These are phyloP conservation scores for Ailurus styani DNA, from an alignment of 2,113 vertebrate genomes.

Conservation along the genomic window DNA sequence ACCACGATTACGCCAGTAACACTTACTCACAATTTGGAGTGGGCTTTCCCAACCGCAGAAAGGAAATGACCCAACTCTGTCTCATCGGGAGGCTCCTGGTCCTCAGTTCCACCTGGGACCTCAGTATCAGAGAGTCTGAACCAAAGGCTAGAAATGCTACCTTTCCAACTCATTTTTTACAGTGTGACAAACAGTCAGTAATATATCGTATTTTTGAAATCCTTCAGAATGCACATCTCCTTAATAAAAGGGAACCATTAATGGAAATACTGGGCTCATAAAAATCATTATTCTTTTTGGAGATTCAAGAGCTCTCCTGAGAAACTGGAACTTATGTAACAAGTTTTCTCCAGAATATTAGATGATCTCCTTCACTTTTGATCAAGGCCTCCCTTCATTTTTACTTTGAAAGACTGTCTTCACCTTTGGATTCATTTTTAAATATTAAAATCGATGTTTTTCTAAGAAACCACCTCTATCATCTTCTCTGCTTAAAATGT, in stretches of 20 bases:
- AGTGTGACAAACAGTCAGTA: neutral
- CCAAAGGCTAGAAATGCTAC: neutral
- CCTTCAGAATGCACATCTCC: constrained; percentile 1
- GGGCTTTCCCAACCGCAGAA: neutral
- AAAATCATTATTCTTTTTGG: constrained; percentile 5
- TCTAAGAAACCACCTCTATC: constrained; percentile 1
- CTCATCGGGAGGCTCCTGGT: neutral
- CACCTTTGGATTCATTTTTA: constrained; percentile 13
- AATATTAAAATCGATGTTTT: constrained; percentile 9
- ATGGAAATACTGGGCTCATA: constrained; percentile 25
- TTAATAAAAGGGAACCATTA: constrained; percentile 55
- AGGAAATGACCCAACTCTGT: neutral
- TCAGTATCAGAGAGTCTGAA: neutral
- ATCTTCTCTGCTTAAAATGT: neutral
- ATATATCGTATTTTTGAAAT: neutral
- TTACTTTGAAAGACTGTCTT: constrained; percentile 7
- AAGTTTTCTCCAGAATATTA: neutral
- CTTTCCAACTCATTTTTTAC: neutral
- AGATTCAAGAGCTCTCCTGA: neutral
- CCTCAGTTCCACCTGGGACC: neutral
- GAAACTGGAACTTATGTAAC: neutral
- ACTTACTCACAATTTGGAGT: neutral
- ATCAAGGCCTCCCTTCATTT: constrained; percentile 27
- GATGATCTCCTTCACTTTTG: neutral
- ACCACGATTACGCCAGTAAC: neutral